A percentile compares a stretch with the other conserved stretches of the same genome.
These are phyloP conservation scores for Agrochola litura DNA, from an alignment of 2,888 invertebrate genomes.

Conservation along the genomic window DNA sequence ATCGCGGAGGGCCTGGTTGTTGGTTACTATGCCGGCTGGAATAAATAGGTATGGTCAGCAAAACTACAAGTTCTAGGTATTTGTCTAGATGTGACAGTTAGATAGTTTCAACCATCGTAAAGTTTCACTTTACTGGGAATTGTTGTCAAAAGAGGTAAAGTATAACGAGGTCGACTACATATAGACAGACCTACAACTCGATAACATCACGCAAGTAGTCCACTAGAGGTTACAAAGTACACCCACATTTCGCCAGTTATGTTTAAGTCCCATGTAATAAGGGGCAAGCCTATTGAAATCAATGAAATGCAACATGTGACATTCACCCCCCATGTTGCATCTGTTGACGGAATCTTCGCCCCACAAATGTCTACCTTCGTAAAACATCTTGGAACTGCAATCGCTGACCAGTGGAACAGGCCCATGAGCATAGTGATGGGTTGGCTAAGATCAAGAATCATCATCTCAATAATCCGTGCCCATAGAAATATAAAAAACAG, in stretches of 20 bases:
- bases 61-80: not conserved
- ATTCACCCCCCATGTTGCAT: too few species aligned
- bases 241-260: too few species aligned
- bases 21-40: constrained; percentile 19
- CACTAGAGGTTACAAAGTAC: too few species aligned
- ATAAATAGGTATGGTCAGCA: not conserved
- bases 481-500: too few species aligned
- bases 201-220: not conserved
- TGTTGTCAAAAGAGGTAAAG: not conserved
- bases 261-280: not conserved
- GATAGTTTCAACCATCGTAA: not conserved
- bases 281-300: not conserved
- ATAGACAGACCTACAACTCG: not conserved
- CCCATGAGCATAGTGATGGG: too few species aligned
- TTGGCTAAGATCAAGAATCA: too few species aligned
- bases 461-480: too few species aligned
- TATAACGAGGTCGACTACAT: not conserved
- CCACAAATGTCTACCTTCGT: too few species aligned
- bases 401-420: too few species aligned
- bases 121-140: not conserved
- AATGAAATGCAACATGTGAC: not conserved
- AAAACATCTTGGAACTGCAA: too few species aligned
- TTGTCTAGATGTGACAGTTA: not conserved
- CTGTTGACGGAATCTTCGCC: too few species aligned
- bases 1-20: constrained; percentile 38